These are phyloP conservation scores for Oreochromis tanganicae DNA, from an alignment of 2,113 vertebrate genomes.

Conservation along the genomic window DNA sequence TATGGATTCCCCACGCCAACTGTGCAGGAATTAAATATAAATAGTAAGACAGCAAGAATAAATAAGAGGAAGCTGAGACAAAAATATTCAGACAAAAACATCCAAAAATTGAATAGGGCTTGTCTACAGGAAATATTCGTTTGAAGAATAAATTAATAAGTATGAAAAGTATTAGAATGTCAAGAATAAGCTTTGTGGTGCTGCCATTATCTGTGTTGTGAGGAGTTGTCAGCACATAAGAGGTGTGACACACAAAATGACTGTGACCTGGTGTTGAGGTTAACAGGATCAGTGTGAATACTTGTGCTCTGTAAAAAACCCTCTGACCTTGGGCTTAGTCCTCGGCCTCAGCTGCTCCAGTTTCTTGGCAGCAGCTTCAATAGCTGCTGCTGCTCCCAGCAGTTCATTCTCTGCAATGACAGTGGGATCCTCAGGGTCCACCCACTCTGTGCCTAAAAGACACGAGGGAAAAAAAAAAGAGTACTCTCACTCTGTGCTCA, in stretches of 20 bases:
- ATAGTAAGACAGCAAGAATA: neutral
- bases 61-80: neutral
- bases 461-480: neutral
- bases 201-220: neutral
- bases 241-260: neutral
- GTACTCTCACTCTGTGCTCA: neutral
- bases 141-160: neutral
- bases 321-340: conserved; percentile 90
- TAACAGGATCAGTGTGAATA: conserved; percentile 13
- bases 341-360: conserved; percentile 95
- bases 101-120: neutral
- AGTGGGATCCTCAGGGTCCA: conserved; percentile 94
- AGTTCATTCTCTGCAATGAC: conserved; percentile 97
- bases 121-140: neutral
- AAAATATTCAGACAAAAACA: neutral
- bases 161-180: neutral
- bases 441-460: conserved; percentile 79
- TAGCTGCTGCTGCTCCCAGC: conserved; percentile 90
- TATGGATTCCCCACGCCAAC: neutral
- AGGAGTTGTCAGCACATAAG: neutral
- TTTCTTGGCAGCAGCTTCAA: conserved; percentile 98
- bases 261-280: neutral
- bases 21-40: neutral
- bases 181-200: neutral
- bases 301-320: conserved; percentile 27